phyloP scores from a whole-genome alignment of 1,140 invertebrate species.

The Panagrolaimus sp. region DNA sequence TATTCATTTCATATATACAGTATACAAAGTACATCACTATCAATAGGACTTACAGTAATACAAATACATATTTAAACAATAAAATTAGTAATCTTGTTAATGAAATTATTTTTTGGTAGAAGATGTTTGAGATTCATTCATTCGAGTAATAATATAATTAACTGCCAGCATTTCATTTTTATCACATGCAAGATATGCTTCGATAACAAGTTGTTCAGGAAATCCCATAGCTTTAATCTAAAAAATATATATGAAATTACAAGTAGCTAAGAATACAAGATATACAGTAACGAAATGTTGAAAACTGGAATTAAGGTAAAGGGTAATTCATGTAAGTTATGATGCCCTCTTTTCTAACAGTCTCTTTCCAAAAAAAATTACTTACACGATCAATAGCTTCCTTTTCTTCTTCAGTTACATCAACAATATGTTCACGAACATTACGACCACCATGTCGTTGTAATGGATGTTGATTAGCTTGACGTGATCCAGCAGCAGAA shows the following conservation, averaged over 20 bases:
- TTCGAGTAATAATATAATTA: slow-evolving; percentile 71
- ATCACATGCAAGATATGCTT: slow-evolving; percentile 99
- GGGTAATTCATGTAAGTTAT: too few relatives aligned
- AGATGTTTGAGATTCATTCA: background rate
- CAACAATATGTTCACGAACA: slow-evolving; percentile 53
- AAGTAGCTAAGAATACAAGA: background rate
- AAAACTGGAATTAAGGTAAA: too few relatives aligned
- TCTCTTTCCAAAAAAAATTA: too few relatives aligned
- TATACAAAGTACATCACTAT: too few relatives aligned
- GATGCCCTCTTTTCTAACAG: too few relatives aligned
- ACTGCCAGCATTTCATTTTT: slow-evolving; percentile 97
- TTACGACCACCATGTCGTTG: slow-evolving; percentile 29
- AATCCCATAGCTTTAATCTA: slow-evolving; percentile 91
- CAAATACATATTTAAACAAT: too few relatives aligned
- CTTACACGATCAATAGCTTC: slow-evolving; percentile 86
- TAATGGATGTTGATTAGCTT: slow-evolving; percentile 17
- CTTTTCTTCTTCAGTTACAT: slow-evolving; percentile 85
- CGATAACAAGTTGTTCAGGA: slow-evolving; percentile 88
- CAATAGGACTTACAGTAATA: too few relatives aligned
- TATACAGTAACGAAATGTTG: too few relatives aligned
- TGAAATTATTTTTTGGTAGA: too few relatives aligned
- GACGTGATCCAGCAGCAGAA: slow-evolving; percentile 50
- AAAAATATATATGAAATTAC: slow-evolving; percentile 40
- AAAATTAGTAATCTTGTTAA: too few relatives aligned
- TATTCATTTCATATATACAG: too few relatives aligned